phyloP scores from a whole-genome alignment of 2,888 invertebrate genomes.

The Lasius fuliginosus region DNA sequence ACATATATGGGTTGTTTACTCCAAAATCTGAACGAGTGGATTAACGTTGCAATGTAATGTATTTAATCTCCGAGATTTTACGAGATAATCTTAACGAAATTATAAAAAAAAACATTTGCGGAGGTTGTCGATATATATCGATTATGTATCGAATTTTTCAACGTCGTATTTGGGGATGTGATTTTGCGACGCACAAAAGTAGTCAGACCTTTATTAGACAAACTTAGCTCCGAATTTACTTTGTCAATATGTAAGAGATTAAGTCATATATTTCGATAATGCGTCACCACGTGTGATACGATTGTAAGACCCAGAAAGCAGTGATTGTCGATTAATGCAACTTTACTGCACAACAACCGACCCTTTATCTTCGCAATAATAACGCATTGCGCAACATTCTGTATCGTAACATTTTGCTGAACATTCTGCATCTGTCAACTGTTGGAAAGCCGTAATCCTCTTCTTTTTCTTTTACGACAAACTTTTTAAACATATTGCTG shows the following conservation, averaged over 20 bases:
- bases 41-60: not conserved
- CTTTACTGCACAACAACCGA: conserved; percentile 16
- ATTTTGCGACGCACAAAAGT: not conserved
- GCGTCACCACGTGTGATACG: not conserved
- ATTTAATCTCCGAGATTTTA: not conserved
- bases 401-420: not conserved
- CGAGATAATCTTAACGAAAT: not conserved
- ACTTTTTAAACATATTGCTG: conserved; percentile 39
- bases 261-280: conserved; percentile 43
- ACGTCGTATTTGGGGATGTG: not conserved
- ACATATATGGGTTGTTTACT: not conserved
- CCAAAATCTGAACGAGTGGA: not conserved
- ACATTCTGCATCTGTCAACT: conserved; percentile 28
- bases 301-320: conserved; percentile 4
- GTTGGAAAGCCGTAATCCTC: conserved; percentile 9
- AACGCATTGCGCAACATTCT: conserved; percentile 45
- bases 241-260: conserved; percentile 39
- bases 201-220: not conserved
- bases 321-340: conserved; percentile 25
- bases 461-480: conserved; percentile 21
- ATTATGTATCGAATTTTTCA: not conserved
- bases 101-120: not conserved
- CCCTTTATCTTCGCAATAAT: conserved; percentile 26
- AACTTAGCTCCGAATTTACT: not conserved
- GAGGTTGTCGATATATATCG: not conserved